Conservation (phyloP, 1,140 invertebrate species). For the Macrobrachium nipponense region DNA sequence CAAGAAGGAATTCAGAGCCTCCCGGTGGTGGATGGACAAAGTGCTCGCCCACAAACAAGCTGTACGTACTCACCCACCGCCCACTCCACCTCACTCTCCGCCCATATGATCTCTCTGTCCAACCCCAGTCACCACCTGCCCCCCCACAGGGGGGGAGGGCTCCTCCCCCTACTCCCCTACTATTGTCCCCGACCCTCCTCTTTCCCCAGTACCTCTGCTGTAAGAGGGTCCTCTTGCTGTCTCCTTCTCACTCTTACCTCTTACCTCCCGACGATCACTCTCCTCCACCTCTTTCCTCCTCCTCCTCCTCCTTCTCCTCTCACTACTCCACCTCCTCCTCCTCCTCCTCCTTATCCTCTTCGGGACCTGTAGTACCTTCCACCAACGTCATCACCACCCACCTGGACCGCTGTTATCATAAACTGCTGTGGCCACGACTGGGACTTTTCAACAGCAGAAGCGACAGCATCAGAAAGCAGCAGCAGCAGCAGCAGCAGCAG, state of each 20-base stretch:
- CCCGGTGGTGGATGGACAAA: conserved; percentile 58
- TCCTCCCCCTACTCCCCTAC: not conserved
- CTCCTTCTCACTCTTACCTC: too few relatives aligned
- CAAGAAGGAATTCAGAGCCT: conserved; percentile 40
- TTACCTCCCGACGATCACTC: not conserved
- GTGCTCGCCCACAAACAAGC: conserved; percentile 56
- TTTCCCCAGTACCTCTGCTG: not conserved
- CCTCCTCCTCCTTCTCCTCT: not conserved
- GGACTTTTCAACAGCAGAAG: too few relatives aligned
- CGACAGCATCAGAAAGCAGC: too few relatives aligned
- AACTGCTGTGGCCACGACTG: too few relatives aligned
- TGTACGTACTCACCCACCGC: conserved; percentile 32
- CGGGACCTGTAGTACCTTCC: too few relatives aligned
- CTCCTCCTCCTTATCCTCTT: not conserved
- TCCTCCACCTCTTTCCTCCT: not conserved
- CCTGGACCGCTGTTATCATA: too few relatives aligned
- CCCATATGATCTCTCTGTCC: too few relatives aligned
- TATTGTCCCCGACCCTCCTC: not conserved
- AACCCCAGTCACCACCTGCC: not conserved
- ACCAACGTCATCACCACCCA: too few relatives aligned
- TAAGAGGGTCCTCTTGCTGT: too few relatives aligned
- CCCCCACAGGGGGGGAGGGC: not conserved
- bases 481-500: too few relatives aligned
- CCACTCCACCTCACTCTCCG: not conserved
- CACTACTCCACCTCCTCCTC: not conserved